Conservation (phyloP, 2,888 invertebrate genomes). For the Diplazon laetatorius region DNA sequence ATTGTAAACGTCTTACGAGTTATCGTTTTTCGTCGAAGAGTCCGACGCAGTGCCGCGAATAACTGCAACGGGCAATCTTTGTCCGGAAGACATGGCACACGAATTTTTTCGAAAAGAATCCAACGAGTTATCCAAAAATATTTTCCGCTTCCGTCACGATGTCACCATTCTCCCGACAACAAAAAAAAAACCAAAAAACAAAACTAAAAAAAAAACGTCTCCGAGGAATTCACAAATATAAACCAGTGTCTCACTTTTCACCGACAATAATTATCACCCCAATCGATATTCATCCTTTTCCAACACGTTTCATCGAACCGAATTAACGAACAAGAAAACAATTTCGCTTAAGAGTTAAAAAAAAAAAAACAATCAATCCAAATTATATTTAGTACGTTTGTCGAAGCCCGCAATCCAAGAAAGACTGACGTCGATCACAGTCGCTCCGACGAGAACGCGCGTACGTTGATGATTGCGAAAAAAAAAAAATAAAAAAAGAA, state of each 20-base stretch:
- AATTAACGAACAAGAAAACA: too few species aligned
- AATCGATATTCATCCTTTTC: neutral
- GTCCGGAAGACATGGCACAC: slow-evolving; percentile 72
- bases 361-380: neutral
- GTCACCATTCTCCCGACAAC: slow-evolving; percentile 34
- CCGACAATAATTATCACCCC: slow-evolving; percentile 1
- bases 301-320: neutral
- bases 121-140: slow-evolving; percentile 12
- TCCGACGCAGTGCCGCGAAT: slow-evolving; percentile 70
- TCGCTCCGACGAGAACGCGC: slow-evolving; percentile 7
- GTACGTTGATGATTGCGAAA: neutral
- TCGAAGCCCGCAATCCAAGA: neutral
- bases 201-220: neutral
- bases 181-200: too few species aligned
- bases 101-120: slow-evolving; percentile 31
- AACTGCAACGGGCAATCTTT: slow-evolving; percentile 73
- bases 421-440: neutral
- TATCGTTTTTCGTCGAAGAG: slow-evolving; percentile 63
- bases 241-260: slow-evolving; percentile 6
- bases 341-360: neutral
- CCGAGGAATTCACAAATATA: neutral
- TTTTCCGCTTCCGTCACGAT: slow-evolving; percentile 26
- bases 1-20: slow-evolving; percentile 68
- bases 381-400: neutral
- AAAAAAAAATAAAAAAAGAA: neutral